phyloP scores from a whole-genome alignment of 1,140 invertebrate species.

The Tetragonula clypearis region DNA sequence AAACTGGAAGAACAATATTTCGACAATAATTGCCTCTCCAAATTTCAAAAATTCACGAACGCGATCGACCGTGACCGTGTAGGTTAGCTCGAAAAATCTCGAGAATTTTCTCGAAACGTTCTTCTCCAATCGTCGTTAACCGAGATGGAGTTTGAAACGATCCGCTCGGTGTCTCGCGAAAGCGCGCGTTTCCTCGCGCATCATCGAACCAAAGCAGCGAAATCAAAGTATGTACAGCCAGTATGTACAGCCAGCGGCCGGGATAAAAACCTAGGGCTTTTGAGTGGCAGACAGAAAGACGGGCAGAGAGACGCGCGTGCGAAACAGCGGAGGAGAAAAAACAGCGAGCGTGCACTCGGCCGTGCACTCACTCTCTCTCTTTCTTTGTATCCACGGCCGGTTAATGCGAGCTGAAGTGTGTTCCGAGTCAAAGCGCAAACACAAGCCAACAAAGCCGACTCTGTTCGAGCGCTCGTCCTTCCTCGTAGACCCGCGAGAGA shows the following conservation, averaged over 20 bases:
- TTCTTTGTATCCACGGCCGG: constrained; percentile 66
- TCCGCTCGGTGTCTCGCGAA: not conserved
- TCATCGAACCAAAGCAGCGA: not conserved
- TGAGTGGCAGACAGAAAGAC: constrained; percentile 24
- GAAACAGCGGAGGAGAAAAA: constrained; percentile 18
- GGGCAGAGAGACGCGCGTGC: constrained; percentile 21
- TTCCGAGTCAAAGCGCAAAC: constrained; percentile 71
- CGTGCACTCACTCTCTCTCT: constrained; percentile 27
- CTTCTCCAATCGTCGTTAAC: not conserved
- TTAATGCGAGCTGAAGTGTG: constrained; percentile 74
- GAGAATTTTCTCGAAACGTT: not conserved
- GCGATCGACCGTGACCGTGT: too few relatives aligned
- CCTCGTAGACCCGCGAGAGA: not conserved
- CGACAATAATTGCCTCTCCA: too few relatives aligned
- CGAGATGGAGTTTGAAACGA: not conserved
- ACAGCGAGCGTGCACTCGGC: constrained; percentile 35
- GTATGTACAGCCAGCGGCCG: not conserved
- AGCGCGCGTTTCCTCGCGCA: constrained; percentile 21
- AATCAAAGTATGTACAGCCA: not conserved
- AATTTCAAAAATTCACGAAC: too few relatives aligned
- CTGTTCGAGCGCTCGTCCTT: constrained; percentile 68
- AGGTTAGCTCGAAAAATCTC: too few relatives aligned
- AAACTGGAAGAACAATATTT: too few relatives aligned
- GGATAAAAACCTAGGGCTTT: constrained; percentile 55
- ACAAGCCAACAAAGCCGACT: constrained; percentile 71